Conservation (phyloP, 2,888 invertebrate species). For the Tetragonula carbonaria region DNA sequence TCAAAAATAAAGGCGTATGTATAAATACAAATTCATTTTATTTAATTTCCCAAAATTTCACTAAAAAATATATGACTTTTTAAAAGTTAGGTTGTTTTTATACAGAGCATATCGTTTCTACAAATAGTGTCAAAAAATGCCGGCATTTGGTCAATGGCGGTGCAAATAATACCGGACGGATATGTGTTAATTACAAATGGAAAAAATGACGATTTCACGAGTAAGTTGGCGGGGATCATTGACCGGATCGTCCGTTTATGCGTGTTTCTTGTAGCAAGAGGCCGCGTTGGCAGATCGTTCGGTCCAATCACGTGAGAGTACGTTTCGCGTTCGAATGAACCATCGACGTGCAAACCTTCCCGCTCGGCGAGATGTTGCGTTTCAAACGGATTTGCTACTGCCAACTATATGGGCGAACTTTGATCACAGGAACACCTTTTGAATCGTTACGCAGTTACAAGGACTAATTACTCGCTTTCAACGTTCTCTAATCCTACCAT, state of each 20-base stretch:
- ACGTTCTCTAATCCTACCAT: neutral
- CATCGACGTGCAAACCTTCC: conserved; percentile 18
- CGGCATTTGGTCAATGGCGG: too few relatives aligned
- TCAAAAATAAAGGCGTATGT: too few relatives aligned
- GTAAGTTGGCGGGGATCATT: neutral
- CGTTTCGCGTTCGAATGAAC: conserved; percentile 33
- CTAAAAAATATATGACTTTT: too few relatives aligned
- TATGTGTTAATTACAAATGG: too few relatives aligned
- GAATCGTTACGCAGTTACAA: neutral
- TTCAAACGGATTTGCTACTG: conserved; percentile 1
- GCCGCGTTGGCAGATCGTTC: conserved; percentile 19
- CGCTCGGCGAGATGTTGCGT: conserved; percentile 3
- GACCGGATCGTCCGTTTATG: neutral
- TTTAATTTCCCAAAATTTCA: too few relatives aligned
- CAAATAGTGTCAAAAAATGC: too few relatives aligned
- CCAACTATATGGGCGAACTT: conserved; percentile 12
- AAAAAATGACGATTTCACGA: too few relatives aligned
- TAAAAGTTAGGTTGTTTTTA: too few relatives aligned
- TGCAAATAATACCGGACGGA: too few relatives aligned
- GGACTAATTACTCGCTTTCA: neutral
- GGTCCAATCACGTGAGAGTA: conserved; percentile 38
- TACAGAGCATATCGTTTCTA: too few relatives aligned
- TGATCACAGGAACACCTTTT: neutral
- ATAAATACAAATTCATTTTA: too few relatives aligned
- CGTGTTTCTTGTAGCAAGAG: neutral